These are phyloP conservation scores for Ptychodera flava DNA, from an alignment of 35 echinoderm and acorn worm species.

Conservation along the genomic window DNA sequence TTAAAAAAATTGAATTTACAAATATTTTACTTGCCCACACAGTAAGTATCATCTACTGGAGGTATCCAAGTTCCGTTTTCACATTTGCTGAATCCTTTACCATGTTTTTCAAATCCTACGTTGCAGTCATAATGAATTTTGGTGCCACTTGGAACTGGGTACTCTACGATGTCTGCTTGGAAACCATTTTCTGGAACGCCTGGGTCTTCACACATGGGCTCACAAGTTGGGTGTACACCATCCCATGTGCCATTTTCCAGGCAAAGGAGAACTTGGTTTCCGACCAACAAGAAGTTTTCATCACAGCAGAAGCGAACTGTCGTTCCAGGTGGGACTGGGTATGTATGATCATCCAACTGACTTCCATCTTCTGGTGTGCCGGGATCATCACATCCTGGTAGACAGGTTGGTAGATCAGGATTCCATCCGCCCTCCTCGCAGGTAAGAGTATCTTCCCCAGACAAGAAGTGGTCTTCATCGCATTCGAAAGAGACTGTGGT, in stretches of 20 bases:
- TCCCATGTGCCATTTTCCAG: not conserved
- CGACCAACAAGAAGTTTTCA: not conserved
- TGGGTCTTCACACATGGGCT: not conserved
- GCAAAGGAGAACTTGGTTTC: not conserved
- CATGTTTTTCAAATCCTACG: no score
- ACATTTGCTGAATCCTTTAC: no score
- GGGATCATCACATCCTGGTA: not conserved
- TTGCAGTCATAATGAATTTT: not conserved
- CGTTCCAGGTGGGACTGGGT: not conserved
- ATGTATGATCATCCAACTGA: not conserved
- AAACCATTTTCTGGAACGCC: not conserved
- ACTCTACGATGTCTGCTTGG: not conserved
- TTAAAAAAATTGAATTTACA: no score
- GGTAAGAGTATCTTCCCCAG: not conserved
- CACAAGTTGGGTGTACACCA: not conserved
- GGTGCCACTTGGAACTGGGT: not conserved
- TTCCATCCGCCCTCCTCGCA: not conserved
- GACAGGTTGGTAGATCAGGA: not conserved
- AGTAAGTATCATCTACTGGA: no score
- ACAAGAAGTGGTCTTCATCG: not conserved
- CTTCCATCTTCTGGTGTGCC: not conserved
- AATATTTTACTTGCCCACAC: no score
- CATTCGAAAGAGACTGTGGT: not conserved
- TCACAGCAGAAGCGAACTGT: not conserved
- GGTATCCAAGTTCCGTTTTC: no score